A percentile compares a stretch with the other conserved stretches of the same genome.
These are phyloP conservation scores for Lasioglossum zephyrum DNA, from an alignment of 2,888 invertebrate species.

Conservation along the genomic window DNA sequence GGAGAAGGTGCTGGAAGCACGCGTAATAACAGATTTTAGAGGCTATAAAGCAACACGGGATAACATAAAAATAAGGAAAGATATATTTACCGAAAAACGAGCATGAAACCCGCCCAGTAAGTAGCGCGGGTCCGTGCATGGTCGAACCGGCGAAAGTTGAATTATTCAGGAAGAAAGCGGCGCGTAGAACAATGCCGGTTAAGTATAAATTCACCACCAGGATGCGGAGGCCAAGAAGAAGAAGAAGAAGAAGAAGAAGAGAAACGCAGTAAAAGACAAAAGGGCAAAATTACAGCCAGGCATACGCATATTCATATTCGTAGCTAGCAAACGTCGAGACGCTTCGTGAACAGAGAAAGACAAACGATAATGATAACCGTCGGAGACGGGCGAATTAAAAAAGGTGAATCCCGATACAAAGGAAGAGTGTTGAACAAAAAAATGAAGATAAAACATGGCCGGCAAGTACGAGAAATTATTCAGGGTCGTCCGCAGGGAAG, in stretches of 20 bases:
- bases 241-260: neutral
- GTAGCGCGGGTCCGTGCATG: constrained; percentile 1
- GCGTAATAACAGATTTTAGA: neutral
- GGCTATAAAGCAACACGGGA: neutral
- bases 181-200: neutral
- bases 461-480: neutral
- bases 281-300: neutral
- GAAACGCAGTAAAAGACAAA: neutral
- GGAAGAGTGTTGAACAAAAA: neutral
- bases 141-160: neutral
- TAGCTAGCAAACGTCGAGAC: neutral
- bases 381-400: neutral
- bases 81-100: neutral
- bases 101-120: neutral
- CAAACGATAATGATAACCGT: neutral
- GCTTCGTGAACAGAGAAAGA: neutral
- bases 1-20: neutral
- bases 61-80: neutral
- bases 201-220: neutral
- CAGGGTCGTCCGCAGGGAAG: neutral
- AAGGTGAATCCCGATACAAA: neutral
- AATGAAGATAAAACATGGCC: neutral
- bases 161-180: neutral
- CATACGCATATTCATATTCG: neutral
- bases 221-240: neutral